Evolutionary conservation across 2,797 vertebrate species (phyloP).

Genomic region (Phyllotis vaccarum): DNA sequence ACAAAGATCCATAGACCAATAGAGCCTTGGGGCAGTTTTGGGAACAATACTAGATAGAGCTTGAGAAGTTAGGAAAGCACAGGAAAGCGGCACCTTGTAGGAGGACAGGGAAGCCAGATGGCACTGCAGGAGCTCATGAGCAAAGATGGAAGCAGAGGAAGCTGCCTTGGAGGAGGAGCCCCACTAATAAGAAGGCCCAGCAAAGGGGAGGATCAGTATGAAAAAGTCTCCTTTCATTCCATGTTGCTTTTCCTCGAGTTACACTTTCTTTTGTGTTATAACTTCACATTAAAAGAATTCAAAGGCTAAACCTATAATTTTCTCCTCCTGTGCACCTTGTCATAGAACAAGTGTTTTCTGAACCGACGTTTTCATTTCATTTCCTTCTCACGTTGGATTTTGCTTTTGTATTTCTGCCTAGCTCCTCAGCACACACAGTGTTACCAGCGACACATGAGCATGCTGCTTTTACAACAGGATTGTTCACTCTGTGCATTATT

Average conservation of each 20-base stretch:
- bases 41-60: neutral
- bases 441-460: conserved; percentile 62
- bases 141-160: neutral
- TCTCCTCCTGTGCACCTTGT: conserved; percentile 56
- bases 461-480: conserved; percentile 22
- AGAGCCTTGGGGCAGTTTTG: neutral
- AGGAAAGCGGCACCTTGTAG: neutral
- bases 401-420: conserved; percentile 61
- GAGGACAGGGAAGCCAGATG: neutral
- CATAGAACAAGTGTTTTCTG: conserved; percentile 40
- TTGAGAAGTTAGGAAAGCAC: neutral
- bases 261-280: neutral
- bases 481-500: neutral
- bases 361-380: conserved; percentile 30
- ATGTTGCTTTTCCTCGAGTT: conserved; percentile 27
- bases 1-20: neutral
- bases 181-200: neutral
- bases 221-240: conserved; percentile 8
- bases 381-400: conserved; percentile 48
- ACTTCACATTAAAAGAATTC: conserved; percentile 45
- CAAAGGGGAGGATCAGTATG: neutral
- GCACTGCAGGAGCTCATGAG: neutral
- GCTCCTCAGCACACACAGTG: neutral
- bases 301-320: conserved; percentile 68
- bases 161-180: neutral